Base-by-base conservation (phyloP, 1,140 invertebrate species). In the Drosophila varians region DNA sequence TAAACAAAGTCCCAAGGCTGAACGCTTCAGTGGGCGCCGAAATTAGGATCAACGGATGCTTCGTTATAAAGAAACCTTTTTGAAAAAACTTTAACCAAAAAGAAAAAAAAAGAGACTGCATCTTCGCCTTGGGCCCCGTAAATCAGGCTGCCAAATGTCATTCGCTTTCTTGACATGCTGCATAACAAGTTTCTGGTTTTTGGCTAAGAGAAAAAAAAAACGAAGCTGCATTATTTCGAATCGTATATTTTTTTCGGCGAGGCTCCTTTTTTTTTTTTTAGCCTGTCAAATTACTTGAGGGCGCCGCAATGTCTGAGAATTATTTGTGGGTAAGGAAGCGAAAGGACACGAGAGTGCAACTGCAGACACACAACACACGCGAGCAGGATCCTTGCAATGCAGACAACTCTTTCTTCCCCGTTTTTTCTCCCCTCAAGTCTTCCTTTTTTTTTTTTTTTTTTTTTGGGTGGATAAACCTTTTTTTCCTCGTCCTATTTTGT, bases 211-310 rank as follows among this genome's bases (percentile, higher is more conserved):
- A 23, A 34, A 60, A 14, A 45, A 52, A 52, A 70, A 25, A 36
- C 21, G 28, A 28, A 40, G 75, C 56, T 76, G 72, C 77, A 76
- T 72, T 77, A 62, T 45, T 76, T 57, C 52, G 18, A 53, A 31
- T 45, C 21, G 43, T 26, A 21, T 57, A 25, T 58, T 38, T 56
- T 56, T 28, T 61, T 45, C 54, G 43, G 43, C 34, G n/a, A 18
- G 36, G 43, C 19, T 25, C 25, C 19, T 11, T 46, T 31, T n/a
- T 51, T 53, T n/a, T 42, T 36, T 38, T 49, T 62, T 48, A 36
- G 77, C 18, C 77, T 84, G 80, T 87, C 80, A 86, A 86, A 86
- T 86, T 86, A 80, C 80, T 86, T 86, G 80, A 84, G 80, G 80
- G 80, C 82, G 76, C 80, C 80, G 82, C 72, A 58, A 84, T 74